Evolutionary conservation across 2,797 vertebrate genomes (phyloP), one percentile per base, ranked within the genome.

Genomic region (Ataeniobius toweri): DNA sequence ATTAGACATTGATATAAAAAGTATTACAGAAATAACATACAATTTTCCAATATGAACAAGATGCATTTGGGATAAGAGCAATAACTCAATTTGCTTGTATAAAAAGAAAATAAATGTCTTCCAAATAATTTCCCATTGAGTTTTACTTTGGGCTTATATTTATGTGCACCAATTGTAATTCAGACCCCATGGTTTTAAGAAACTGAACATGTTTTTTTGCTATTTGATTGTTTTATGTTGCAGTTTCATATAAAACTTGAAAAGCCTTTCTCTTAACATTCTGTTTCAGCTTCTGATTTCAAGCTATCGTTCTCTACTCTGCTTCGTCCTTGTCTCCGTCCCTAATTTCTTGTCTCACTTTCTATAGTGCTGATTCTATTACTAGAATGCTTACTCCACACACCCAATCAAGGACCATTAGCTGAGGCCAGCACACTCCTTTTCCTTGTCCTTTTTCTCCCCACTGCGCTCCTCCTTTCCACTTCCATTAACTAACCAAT

Each of bases 401-500:
- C 83, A 76, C 74, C 83, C 82, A 79, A 83, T 79, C 80, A 51
- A 4, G 77, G 76, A 82, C 89, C 92, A 94, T 94, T 95, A 93
- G 94, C 94, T 95, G 92, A 95, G 88, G 77, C 86, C 92, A 94
- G 92, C 94, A 89, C 81, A 61, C 84, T 76, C 80, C 80, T 76
- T 83, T 28, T 84, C 73, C 50, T 69, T 74, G 63, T 80, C 31
- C 48, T 51, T 81, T 79, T 65, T 84, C 70, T 55, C 79, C 75
- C 72, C 73, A 71, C 61, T 56, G 73, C 58, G 36, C 58, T 80
- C 81, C 76, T 77, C 71, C 78, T 69, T 81, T 89, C 85, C 87
- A 89, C 83, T 90, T 89, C 90, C 91, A 95, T 95, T 94, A 94
- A 95, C 92, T 91, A 94, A 89, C 89, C 91, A 93, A 95, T 96